phyloP scores from a whole-genome alignment of 2,797 vertebrate species.

The Ispidina picta region DNA sequence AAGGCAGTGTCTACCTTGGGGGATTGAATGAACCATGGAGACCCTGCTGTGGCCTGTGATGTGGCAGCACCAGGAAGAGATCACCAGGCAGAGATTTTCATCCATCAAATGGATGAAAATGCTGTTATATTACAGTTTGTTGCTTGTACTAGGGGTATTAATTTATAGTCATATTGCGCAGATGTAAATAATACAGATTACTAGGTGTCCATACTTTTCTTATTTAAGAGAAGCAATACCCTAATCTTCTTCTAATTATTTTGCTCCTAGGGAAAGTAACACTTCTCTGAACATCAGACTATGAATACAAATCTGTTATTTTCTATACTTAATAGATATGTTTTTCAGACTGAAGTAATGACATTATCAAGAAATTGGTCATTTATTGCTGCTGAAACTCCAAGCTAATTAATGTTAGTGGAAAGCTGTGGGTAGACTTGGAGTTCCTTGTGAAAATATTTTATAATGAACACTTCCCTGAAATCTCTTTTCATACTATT shows the following conservation, averaged over 20 bases:
- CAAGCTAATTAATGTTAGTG: conserved; percentile 50
- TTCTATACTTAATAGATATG: conserved; percentile 14
- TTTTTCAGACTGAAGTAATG: conserved; percentile 26
- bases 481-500: background rate
- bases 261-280: background rate
- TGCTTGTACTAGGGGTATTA: background rate
- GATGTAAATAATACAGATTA: background rate
- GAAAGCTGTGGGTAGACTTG: background rate
- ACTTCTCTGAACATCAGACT: background rate
- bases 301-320: background rate
- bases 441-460: conserved; percentile 26
- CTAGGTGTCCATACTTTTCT: background rate
- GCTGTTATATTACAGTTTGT: background rate
- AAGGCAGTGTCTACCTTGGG: background rate
- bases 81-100: background rate
- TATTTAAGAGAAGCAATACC: background rate
- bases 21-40: background rate
- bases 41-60: background rate
- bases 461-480: background rate
- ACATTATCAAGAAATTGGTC: conserved; percentile 21
- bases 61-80: background rate
- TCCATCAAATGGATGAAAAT: background rate
- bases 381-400: conserved; percentile 1
- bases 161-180: background rate
- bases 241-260: background rate